Evolutionary conservation across 2,888 invertebrate species (phyloP), one percentile per base, ranked within the genome.

Genomic region (Drosophila dives): DNA sequence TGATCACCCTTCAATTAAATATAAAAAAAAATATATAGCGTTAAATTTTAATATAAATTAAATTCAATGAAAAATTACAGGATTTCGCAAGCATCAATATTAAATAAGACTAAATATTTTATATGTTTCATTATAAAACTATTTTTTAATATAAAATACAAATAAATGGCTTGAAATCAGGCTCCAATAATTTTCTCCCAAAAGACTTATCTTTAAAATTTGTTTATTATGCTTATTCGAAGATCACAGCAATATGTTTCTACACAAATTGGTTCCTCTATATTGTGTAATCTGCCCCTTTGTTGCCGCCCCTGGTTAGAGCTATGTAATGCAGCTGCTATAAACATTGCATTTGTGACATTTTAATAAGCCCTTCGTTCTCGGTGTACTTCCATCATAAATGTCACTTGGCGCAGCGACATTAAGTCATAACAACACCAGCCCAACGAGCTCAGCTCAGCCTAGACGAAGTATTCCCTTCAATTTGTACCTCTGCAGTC

Each of bases 291-390:
- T 48, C 0, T 8, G 4, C 7, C 40, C 6, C 12, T 26, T 68
- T n/a, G 26, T 17, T 11, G 20, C 26, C 20, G 65, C 10, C 34
- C 4, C 12, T 69, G 58, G 45, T n/a, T 20, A 29, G 32, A 38
- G 29, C 36, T n/a, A 48, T 68, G 70, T 75, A 80, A 80, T 91
- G 87, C 92, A 83, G 92, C 90, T 91, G 87, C 91, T 89, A 91
- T 92, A 92, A 92, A 91, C 89, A 85, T 88, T 78, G 89, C 84
- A 89, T 90, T 92, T 91, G 90, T 89, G 89, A 90, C 89, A 81
- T 90, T 86, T 91, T 90, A 89, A 91, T 91, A 89, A 90, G 85
- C 89, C 82, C 77, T 81, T 64, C 75, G 80, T 72, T 76, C 55
- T 48, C 32, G 74, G 67, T 79, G 86, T 81, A 78, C 80, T 81